Percentiles rank a stretch among this genome's conserved stretches.
Conservation (phyloP, 2,113 vertebrate species). For the Glaucomys volans region DNA sequence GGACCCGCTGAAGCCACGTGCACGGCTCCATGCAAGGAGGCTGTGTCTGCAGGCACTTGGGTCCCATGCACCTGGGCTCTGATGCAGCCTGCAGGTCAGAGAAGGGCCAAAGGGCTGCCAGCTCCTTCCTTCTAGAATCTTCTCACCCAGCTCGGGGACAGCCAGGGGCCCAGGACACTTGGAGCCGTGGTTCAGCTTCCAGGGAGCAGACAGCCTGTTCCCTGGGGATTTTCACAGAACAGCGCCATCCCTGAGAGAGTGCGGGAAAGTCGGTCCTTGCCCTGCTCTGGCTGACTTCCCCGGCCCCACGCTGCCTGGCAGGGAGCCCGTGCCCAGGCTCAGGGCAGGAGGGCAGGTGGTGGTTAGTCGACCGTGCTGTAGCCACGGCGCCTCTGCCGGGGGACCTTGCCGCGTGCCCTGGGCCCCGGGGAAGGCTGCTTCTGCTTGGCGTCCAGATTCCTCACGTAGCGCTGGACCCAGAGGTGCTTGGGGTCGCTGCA, state of each 20-base stretch:
- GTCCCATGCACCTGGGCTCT: not conserved
- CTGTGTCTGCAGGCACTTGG: not conserved
- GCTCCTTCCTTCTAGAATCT: not conserved
- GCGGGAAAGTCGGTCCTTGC: not conserved
- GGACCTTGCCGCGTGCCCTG: accelerated
- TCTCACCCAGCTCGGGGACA: not conserved
- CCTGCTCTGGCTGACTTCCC: accelerated
- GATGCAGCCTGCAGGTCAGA: not conserved
- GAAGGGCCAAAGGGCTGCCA: no score
- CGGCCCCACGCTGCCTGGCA: not conserved
- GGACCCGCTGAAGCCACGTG: not conserved
- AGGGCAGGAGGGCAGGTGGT: not conserved
- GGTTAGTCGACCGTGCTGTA: not conserved
- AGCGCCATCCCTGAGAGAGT: not conserved
- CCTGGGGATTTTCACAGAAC: not conserved
- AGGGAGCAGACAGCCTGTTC: not conserved
- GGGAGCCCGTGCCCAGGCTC: not conserved
- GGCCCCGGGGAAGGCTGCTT: not conserved
- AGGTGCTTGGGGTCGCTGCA: slow-evolving; percentile 24
- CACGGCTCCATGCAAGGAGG: not conserved
- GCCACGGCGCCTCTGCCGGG: accelerated
- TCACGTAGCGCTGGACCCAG: slow-evolving; percentile 56
- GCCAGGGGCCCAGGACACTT: not conserved
- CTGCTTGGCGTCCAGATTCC: slow-evolving; percentile 17
- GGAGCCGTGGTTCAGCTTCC: not conserved